Evolutionary conservation across 2,113 vertebrate genomes (phyloP), one percentile per base, ranked within the genome.

Genomic region (Xiphias gladius): DNA sequence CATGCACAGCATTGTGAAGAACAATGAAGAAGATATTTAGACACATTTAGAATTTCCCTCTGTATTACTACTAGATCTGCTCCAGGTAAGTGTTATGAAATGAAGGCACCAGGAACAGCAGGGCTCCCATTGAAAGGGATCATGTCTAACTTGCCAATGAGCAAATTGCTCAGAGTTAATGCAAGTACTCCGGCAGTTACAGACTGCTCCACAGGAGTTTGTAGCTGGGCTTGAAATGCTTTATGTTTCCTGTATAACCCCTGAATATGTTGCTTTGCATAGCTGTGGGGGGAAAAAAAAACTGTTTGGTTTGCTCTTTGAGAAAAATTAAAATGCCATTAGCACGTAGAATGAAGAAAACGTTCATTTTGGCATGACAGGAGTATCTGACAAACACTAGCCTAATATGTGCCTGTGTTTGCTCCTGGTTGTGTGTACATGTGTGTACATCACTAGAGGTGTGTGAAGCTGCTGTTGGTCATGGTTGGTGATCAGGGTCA

Each of bases 161-260:
- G 16, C 0, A 57, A 87, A 91, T 82, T 82, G 62, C 69, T 72
- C 17, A 6, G 11, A 19, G 54, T 72, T 66, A 24, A 68, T 67
- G 46, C 3, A 12, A 55, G 37, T n/a, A 13, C n/a, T 46, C 43
- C 2, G 8, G 12, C n/a, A 68, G 48, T 62, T 57, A 81, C 69
- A 39, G 54, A 75, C 58, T 71, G 24, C 68, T 67, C 55, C 20
- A 73, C 30, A 22, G 79, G 66, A 84, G 74, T 65, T 79, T 48
- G 54, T 39, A 37, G 73, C 83, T 57, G 55, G n/a, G 80, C 66
- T 62, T 78, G 46, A 88, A 62, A 69, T 64, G 30, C 70, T 91
- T 94, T 85, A 89, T 74, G 24, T 79, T 85, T 92, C 91, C 88
- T 92, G 82, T 71, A 2, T 10, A 68, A 17, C 8, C 39, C 24